Evolutionary conservation across 2,113 vertebrate genomes (phyloP).

Genomic region (Campylomormyrus tamandua): DNA sequence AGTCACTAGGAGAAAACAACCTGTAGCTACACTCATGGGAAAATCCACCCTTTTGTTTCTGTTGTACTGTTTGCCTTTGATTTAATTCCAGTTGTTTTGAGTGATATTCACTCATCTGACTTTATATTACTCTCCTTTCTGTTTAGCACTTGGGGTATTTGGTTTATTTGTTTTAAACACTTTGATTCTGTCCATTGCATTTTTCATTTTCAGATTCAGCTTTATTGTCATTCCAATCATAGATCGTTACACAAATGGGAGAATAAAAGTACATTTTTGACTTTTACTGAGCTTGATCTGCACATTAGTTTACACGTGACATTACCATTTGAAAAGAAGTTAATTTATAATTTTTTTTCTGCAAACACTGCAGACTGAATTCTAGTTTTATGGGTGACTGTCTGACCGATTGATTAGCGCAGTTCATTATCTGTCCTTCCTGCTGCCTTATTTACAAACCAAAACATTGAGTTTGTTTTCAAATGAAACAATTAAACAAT

Average conservation of each 20-base stretch:
- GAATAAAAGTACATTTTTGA: not conserved
- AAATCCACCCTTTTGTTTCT: not conserved
- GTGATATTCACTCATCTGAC: not conserved
- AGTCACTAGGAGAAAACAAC: not conserved
- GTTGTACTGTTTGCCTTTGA: not conserved
- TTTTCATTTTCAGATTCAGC: not conserved
- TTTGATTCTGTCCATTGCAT: not conserved
- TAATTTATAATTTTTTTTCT: not conserved
- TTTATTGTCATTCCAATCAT: not conserved
- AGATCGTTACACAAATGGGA: not conserved
- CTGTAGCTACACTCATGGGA: not conserved
- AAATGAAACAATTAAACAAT: not conserved
- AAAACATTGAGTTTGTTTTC: not conserved
- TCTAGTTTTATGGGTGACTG: not conserved
- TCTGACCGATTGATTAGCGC: not conserved
- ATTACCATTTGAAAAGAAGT: no score
- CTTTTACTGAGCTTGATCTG: not conserved
- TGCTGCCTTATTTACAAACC: not conserved
- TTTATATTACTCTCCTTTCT: not conserved
- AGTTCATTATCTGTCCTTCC: not conserved
- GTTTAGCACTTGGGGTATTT: not conserved
- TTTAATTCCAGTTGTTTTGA: not conserved
- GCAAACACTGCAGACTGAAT: not conserved
- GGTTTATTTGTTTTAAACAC: not conserved
- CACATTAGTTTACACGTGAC: not conserved